Evolutionary conservation across 2,888 invertebrate genomes (phyloP).

Genomic region (Aleiodes leptofemur): DNA sequence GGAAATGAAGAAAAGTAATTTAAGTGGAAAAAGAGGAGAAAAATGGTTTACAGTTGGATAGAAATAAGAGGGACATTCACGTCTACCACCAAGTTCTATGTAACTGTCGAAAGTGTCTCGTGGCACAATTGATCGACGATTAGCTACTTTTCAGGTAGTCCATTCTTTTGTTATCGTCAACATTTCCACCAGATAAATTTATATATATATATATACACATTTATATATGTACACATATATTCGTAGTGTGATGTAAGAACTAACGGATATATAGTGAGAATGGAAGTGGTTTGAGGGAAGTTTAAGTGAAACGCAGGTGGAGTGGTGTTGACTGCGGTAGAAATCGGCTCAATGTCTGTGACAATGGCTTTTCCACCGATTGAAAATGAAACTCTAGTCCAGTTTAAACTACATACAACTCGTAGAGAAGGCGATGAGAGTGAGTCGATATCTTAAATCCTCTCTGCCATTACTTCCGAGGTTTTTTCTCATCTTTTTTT

Average conservation of each 20-base stretch:
- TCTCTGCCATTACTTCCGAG: neutral
- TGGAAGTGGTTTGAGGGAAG: constrained; percentile 9
- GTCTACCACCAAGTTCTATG: constrained; percentile 7
- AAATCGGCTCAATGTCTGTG: constrained; percentile 3
- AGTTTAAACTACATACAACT: neutral
- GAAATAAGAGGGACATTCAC: constrained; percentile 9
- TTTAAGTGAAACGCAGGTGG: constrained; percentile 4
- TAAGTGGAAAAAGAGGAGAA: too few species aligned
- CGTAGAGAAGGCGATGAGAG: neutral
- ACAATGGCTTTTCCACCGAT: constrained; percentile 18
- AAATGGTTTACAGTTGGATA: neutral
- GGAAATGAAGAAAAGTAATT: too few species aligned
- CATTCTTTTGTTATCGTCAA: constrained; percentile 45
- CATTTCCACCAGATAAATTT: too few species aligned
- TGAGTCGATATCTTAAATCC: neutral
- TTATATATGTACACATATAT: neutral
- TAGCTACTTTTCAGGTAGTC: constrained; percentile 39
- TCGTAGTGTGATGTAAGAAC: constrained; percentile 18
- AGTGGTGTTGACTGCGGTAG: constrained; percentile 7
- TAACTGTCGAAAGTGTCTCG: constrained; percentile 35
- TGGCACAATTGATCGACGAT: constrained; percentile 51
- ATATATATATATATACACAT: neutral
- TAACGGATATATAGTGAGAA: constrained; percentile 9
- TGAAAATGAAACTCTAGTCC: constrained; percentile 28
- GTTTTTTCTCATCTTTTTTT: neutral